A percentile compares a stretch with the other conserved stretches of the same genome.
These are phyloP conservation scores for Actias luna DNA, from an alignment of 2,888 invertebrate genomes.

Conservation along the genomic window DNA sequence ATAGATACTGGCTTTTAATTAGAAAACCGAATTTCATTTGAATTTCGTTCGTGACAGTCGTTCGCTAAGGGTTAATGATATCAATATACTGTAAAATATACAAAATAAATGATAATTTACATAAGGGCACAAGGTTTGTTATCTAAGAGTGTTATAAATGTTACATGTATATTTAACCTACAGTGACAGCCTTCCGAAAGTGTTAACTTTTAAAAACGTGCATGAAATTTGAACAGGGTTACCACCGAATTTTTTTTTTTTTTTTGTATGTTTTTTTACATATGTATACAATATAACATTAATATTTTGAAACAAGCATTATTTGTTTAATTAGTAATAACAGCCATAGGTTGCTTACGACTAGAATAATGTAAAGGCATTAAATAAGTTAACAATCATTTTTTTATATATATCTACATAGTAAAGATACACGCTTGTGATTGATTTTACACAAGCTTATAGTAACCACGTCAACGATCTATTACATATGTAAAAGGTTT, in stretches of 20 bases:
- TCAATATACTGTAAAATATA: neutral
- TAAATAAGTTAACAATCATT: slow-evolving; percentile 4
- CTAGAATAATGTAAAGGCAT: slow-evolving; percentile 8
- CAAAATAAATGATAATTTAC: neutral
- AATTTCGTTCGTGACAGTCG: too few relatives aligned
- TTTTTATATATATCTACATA: neutral
- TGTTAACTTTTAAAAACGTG: slow-evolving; percentile 55
- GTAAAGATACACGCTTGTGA: neutral
- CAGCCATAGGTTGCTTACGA: slow-evolving; percentile 17
- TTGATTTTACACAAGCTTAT: slow-evolving; percentile 4
- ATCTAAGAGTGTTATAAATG: slow-evolving; percentile 11
- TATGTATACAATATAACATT: slow-evolving; percentile 7
- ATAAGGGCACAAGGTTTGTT: neutral
- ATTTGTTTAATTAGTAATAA: slow-evolving; percentile 19
- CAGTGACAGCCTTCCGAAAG: slow-evolving; percentile 51
- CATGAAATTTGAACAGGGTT: slow-evolving; percentile 45
- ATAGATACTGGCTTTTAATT: too few relatives aligned
- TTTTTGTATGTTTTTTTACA: slow-evolving; percentile 30
- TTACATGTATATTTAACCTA: slow-evolving; percentile 27
- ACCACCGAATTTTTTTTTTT: slow-evolving; percentile 36
- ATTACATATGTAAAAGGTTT: slow-evolving; percentile 1
- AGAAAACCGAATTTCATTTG: too few relatives aligned
- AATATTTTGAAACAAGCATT: slow-evolving; percentile 45
- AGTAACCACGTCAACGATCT: neutral
- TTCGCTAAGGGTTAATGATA: neutral